Percentiles rank a stretch among this genome's conserved stretches.
Conservation (phyloP, 2,888 invertebrate genomes). For the Bombyx huttoni region DNA sequence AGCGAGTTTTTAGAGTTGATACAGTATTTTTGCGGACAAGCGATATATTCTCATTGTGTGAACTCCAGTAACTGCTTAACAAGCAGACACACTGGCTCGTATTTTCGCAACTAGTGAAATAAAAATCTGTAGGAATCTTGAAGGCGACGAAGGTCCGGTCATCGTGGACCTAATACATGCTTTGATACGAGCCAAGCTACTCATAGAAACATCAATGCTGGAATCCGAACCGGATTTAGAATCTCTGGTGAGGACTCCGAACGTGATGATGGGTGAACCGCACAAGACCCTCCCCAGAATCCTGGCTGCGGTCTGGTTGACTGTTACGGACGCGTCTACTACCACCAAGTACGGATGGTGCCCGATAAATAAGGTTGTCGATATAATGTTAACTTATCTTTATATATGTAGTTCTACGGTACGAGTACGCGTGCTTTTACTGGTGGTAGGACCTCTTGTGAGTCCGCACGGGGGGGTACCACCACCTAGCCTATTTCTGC, state of each 20-base stretch:
- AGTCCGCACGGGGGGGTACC: too few relatives aligned
- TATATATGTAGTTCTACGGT: too few relatives aligned
- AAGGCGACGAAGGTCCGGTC: conserved; percentile 44
- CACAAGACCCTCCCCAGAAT: conserved; percentile 49
- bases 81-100: too few relatives aligned
- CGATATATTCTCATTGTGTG: too few relatives aligned
- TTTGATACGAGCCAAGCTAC: conserved; percentile 32
- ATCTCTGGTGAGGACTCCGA: conserved; percentile 41
- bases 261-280: conserved; percentile 48
- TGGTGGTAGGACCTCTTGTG: too few relatives aligned
- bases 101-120: too few relatives aligned
- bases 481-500: too few relatives aligned
- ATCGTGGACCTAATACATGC: conserved; percentile 35
- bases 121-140: conserved; percentile 32
- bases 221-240: conserved; percentile 50
- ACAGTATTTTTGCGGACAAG: too few relatives aligned
- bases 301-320: conserved; percentile 43
- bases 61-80: too few relatives aligned
- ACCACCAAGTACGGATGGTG: conserved; percentile 47
- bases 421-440: too few relatives aligned
- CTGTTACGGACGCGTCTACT: conserved; percentile 36
- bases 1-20: too few relatives aligned
- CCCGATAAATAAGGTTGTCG: conserved; percentile 32
- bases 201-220: conserved; percentile 41
- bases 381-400: too few relatives aligned